phyloP scores from a whole-genome alignment of 2,888 invertebrate species.

The Heliconius hortense region DNA sequence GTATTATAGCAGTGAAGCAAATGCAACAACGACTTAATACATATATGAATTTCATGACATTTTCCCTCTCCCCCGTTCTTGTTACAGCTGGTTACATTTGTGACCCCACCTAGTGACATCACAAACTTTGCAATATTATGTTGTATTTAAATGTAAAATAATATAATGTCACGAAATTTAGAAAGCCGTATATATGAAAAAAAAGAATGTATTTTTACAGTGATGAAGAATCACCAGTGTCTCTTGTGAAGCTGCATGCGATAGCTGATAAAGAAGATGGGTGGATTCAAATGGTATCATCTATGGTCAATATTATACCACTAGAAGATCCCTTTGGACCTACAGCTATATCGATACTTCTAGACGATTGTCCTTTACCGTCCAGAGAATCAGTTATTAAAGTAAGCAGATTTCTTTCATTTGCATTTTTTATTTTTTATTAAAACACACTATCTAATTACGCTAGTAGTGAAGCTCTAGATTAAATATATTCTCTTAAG shows the following conservation, averaged over 20 bases:
- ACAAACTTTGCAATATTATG: too few species aligned
- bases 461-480: too few species aligned
- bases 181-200: not conserved
- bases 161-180: too few species aligned
- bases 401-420: conserved; percentile 66
- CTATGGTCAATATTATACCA: conserved; percentile 91
- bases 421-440: not conserved
- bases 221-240: conserved; percentile 93
- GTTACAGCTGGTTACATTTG: too few species aligned
- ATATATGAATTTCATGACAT: too few species aligned
- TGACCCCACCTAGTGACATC: too few species aligned
- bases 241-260: conserved; percentile 90
- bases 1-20: too few species aligned
- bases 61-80: too few species aligned
- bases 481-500: too few species aligned
- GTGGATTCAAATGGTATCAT: conserved; percentile 93
- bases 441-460: not conserved
- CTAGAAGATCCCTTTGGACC: conserved; percentile 92
- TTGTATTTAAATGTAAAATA: too few species aligned
- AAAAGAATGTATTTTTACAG: conserved; percentile 70
- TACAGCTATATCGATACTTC: conserved; percentile 92
- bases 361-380: conserved; percentile 96
- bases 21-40: too few species aligned
- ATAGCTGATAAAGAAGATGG: conserved; percentile 95
- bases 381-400: conserved; percentile 85